A percentile compares a stretch with the other conserved stretches of the same genome.
phyloP scores from a whole-genome alignment of 2,888 invertebrate genomes.

The Lasioglossum vierecki region DNA sequence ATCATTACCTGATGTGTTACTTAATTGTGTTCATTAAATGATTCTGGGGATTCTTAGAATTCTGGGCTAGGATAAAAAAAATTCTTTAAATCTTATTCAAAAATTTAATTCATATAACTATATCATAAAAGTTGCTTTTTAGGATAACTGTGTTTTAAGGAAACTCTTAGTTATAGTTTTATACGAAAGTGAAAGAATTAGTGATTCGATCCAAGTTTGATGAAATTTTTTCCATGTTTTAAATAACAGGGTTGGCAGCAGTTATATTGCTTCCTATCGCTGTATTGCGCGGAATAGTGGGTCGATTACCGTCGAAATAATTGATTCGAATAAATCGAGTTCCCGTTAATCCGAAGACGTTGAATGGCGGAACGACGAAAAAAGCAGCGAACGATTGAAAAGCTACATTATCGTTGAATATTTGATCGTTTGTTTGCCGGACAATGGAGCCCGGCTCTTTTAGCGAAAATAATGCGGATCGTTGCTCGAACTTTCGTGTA shows the following conservation, averaged over 20 bases:
- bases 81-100: no score
- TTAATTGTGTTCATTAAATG: not conserved
- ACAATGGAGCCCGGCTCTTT: not conserved
- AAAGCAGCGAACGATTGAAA: not conserved
- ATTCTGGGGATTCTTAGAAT: not conserved
- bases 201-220: not conserved
- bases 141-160: no score
- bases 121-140: no score
- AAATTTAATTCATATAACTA: no score
- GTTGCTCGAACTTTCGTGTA: not conserved
- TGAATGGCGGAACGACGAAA: not conserved
- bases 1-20: not conserved
- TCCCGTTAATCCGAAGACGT: not conserved
- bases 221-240: not conserved
- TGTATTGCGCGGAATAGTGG: not conserved
- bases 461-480: not conserved
- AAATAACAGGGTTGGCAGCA: not conserved
- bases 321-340: not conserved
- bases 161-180: no score
- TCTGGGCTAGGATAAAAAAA: not conserved
- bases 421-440: conserved; percentile 5
- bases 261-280: not conserved
- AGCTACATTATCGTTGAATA: not conserved
- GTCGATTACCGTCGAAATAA: not conserved
- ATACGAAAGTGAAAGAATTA: not conserved